Evolutionary conservation across 2,888 invertebrate genomes (phyloP), one percentile per base, ranked within the genome.

Genomic region (Coenonympha glycerion): DNA sequence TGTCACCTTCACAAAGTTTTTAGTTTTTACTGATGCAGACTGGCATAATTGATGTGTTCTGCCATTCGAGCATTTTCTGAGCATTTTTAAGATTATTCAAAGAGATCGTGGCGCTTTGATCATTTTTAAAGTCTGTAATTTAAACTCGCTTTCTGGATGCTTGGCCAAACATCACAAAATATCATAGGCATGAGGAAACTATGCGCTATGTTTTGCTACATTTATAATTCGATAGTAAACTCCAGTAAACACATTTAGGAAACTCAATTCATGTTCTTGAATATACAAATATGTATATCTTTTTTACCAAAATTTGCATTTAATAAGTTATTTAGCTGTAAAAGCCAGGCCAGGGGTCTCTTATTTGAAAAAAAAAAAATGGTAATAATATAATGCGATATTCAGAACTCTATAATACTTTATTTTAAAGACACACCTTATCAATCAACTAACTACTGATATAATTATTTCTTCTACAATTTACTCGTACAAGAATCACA

Each of bases 1-100:
- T 42, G 46, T 50, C 48, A 16, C 28, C 11, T 6, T 26, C 4
- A 3, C 34, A n/a, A 16, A 22, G 8, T 24, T 9, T 24, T 22
- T 13, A 24, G 8, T 19, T 42, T 39, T 33, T 37, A 34, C 41
- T 58, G 45, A 59, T 56, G 58, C 56, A 57, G 50, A 52, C 57
- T 13, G 11, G 26, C 34, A 42, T 58, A 57, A 62, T 65, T 52
- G 44, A 60, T 67, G 63, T 60, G 60, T 50, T 19, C 11, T 36
- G 47, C 45, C 42, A 49, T 58, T 48, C 39, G 54, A 47, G 40
- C 60, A 59, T 59, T 47, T 60, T 59, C 53, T 59, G 55, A 50
- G 59, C 11, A 47, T 50, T 54, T 46, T 49, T 41, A 47, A 56
- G 53, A 62, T 59, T 57, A 58, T 54, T 59, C 52, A 50, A 52